phyloP scores from a whole-genome alignment of 2,888 invertebrate species.

The Branchellion lobata region DNA sequence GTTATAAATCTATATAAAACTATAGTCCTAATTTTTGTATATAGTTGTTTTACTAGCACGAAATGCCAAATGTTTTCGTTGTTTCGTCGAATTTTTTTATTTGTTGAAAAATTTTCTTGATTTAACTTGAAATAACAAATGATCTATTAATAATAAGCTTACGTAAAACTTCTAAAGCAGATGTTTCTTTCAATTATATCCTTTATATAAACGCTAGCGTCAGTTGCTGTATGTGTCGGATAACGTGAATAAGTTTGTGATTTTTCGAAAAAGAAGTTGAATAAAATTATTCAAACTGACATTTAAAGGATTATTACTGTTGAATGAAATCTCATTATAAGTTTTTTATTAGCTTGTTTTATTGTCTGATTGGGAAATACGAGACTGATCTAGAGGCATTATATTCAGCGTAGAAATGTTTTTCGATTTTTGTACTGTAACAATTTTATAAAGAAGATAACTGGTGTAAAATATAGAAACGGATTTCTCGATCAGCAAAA shows the following conservation, averaged over 20 bases:
- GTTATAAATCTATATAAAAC: background rate
- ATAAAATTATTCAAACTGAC: background rate
- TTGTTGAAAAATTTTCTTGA: background rate
- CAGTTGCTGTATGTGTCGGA: constrained; percentile 3
- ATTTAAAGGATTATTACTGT: background rate
- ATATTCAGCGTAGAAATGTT: too few species aligned
- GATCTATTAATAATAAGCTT: background rate
- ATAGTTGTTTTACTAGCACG: background rate
- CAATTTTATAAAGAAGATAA: too few species aligned
- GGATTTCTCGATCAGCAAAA: background rate
- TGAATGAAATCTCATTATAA: background rate
- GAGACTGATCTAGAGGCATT: too few species aligned
- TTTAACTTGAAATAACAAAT: background rate
- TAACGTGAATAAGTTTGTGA: background rate
- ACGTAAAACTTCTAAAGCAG: background rate
- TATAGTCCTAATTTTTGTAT: background rate
- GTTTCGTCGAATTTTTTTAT: background rate
- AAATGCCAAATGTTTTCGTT: background rate
- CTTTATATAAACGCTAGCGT: constrained; percentile 7
- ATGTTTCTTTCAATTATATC: background rate
- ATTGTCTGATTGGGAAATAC: background rate
- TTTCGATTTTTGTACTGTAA: too few species aligned
- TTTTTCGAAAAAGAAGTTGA: background rate
- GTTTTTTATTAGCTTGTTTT: too few species aligned
- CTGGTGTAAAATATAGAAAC: too few species aligned